phyloP scores from a whole-genome alignment of 2,113 vertebrate genomes.

The human (Homo sapiens) region DNA sequence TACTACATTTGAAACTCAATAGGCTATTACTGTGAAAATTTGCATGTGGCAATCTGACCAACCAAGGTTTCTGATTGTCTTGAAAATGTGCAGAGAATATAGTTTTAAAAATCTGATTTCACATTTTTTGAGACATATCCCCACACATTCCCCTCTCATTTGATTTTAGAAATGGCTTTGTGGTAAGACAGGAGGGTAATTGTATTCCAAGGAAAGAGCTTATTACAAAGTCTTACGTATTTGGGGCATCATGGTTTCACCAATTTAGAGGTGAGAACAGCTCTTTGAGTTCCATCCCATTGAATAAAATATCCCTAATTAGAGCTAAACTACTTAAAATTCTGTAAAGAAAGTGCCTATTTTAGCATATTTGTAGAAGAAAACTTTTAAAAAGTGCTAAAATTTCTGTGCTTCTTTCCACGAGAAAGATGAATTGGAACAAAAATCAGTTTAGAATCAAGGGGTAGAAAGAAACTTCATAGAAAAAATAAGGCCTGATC shows the following conservation, averaged over 20 bases:
- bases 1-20: constrained; percentile 5
- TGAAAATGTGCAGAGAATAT: not conserved
- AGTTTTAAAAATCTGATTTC: not conserved
- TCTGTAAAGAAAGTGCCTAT: not conserved
- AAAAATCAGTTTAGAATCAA: not conserved
- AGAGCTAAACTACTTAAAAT: constrained; percentile 37
- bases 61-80: not conserved
- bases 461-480: not conserved
- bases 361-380: not conserved
- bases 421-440: not conserved
- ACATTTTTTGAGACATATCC: not conserved
- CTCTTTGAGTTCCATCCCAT: constrained; percentile 40
- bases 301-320: constrained; percentile 43
- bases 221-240: not conserved
- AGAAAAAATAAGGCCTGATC: not conserved
- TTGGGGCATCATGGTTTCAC: not conserved
- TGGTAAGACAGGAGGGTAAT: not conserved
- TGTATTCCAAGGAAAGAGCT: not conserved
- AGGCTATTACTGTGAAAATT: not conserved
- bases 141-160: not conserved
- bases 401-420: not conserved
- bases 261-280: not conserved
- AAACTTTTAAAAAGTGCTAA: not conserved
- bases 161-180: not conserved
- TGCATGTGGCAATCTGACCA: not conserved